Percentiles rank a stretch among this genome's conserved stretches.
These are phyloP conservation scores for Gopherus flavomarginatus DNA, from an alignment of 2,113 vertebrate species.

Conservation along the genomic window DNA sequence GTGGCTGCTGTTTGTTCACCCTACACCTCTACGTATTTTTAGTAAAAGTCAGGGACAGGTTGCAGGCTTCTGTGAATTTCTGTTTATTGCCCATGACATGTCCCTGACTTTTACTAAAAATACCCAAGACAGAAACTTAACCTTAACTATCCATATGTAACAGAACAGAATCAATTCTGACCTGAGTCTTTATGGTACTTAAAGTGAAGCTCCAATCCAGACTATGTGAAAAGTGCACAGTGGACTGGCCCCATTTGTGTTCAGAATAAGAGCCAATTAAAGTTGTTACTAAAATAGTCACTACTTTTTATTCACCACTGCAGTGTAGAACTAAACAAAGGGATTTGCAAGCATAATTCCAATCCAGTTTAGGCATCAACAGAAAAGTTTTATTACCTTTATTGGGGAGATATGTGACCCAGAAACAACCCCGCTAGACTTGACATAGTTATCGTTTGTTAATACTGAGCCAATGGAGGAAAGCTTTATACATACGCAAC, in stretches of 20 bases:
- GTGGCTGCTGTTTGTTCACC: too few species aligned
- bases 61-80: too few species aligned
- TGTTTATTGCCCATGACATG: too few species aligned
- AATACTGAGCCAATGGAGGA: not conserved
- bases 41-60: too few species aligned
- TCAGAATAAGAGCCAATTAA: not conserved
- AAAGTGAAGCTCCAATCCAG: slow-evolving; percentile 3
- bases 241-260: slow-evolving; percentile 30
- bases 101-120: too few species aligned
- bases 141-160: not conserved
- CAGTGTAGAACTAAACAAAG: slow-evolving; percentile 29
- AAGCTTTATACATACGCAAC: not conserved
- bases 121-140: too few species aligned
- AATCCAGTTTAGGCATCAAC: slow-evolving; percentile 14
- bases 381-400: not conserved
- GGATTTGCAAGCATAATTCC: slow-evolving; percentile 21
- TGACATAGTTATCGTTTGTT: not conserved
- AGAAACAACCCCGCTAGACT: not conserved
- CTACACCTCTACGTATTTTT: too few species aligned
- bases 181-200: slow-evolving; percentile 12
- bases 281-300: not conserved
- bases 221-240: slow-evolving; percentile 25
- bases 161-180: not conserved
- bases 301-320: not conserved
- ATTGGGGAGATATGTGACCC: not conserved